phyloP scores from a whole-genome alignment of 1,140 invertebrate species.

The Protaetia brevitarsis region DNA sequence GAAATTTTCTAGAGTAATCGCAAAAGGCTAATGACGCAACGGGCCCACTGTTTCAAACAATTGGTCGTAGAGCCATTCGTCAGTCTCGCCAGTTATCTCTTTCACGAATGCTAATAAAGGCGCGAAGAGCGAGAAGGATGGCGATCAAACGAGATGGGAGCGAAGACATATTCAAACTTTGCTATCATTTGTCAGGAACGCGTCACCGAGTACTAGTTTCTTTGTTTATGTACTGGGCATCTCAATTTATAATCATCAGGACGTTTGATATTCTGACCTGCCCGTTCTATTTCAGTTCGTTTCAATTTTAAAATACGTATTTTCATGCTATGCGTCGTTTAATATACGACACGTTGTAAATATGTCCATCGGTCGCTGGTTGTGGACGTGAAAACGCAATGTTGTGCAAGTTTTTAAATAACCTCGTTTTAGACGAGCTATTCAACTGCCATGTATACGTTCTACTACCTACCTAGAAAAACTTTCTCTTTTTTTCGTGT shows the following conservation, averaged over 20 bases:
- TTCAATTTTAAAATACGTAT: slow-evolving; percentile 2
- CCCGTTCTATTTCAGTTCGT: neutral
- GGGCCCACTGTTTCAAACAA: neutral
- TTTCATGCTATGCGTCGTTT: neutral
- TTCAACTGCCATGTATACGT: neutral
- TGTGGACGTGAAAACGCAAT: neutral
- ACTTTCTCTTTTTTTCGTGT: slow-evolving; percentile 15
- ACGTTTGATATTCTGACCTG: neutral
- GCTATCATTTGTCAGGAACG: slow-evolving; percentile 5
- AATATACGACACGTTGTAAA: slow-evolving; percentile 8
- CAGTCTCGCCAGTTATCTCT: neutral
- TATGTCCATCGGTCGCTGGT: neutral
- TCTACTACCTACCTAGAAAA: slow-evolving; percentile 1
- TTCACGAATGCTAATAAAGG: neutral
- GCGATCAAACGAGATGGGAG: too few species aligned
- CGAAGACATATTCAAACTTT: neutral
- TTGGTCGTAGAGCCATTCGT: neutral
- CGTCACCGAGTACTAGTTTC: slow-evolving; percentile 13
- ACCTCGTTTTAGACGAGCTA: neutral
- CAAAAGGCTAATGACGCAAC: neutral
- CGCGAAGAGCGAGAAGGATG: neutral
- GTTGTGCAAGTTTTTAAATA: neutral
- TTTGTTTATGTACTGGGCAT: slow-evolving; percentile 7
- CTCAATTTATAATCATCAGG: slow-evolving; percentile 9
- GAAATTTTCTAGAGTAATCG: slow-evolving; percentile 1